phyloP scores from a whole-genome alignment of 2,797 vertebrate genomes.

The Typhlichthys eigenmanni region DNA sequence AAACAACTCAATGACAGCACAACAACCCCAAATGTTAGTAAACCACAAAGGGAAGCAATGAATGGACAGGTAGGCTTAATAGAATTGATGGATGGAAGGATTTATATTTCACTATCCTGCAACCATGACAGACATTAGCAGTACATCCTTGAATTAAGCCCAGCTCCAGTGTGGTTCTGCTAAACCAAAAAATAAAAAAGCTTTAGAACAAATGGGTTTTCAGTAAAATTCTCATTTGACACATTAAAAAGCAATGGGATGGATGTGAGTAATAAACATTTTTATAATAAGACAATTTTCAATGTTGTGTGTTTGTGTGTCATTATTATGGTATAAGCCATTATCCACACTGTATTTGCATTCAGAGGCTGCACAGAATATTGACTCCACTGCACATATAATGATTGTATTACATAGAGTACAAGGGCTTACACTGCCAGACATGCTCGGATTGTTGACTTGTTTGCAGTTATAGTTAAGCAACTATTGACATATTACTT shows the following conservation, averaged over 20 bases:
- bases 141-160: slow-evolving; percentile 10
- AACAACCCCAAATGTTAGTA: not conserved
- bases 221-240: slow-evolving; percentile 36
- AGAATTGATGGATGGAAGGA: slow-evolving; percentile 5
- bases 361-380: too few relatives aligned
- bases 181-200: slow-evolving; percentile 18
- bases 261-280: slow-evolving; percentile 9
- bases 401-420: too few relatives aligned
- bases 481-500: too few relatives aligned
- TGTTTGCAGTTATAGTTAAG: too few relatives aligned
- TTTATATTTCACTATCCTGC: slow-evolving; percentile 16
- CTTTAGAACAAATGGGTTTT: slow-evolving; percentile 28
- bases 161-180: slow-evolving; percentile 14
- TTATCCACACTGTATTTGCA: too few relatives aligned
- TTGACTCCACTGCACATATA: too few relatives aligned
- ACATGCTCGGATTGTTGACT: too few relatives aligned
- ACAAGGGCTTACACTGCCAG: too few relatives aligned
- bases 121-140: slow-evolving; percentile 24
- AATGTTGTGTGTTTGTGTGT: slow-evolving; percentile 5
- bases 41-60: slow-evolving; percentile 15
- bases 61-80: slow-evolving; percentile 11
- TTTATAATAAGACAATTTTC: slow-evolving; percentile 5
- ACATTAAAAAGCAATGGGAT: slow-evolving; percentile 10
- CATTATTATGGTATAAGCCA: too few relatives aligned
- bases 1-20: not conserved